Base-by-base conservation (phyloP, 1,140 invertebrate genomes). In the Acromyrmex heyeri region DNA sequence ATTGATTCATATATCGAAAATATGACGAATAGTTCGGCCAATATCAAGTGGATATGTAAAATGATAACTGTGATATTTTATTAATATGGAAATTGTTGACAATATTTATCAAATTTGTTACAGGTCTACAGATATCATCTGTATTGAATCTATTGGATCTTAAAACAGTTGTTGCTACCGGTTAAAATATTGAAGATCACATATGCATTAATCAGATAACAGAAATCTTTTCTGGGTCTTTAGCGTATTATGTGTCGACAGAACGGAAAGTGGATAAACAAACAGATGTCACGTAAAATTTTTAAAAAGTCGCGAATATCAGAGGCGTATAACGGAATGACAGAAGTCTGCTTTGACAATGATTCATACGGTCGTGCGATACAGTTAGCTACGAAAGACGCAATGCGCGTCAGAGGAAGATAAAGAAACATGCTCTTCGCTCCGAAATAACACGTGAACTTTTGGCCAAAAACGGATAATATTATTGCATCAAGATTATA, bases 341-440 rank as follows among this genome's bases (percentile, higher is more conserved):
- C 81, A 75, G 55, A 34, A 85, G 65, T 44, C 62, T 77, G 73
- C 72, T 86, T 87, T 73, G 82, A 85, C 73, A 87, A 87, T 87
- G 86, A 87, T 78, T 87, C 82, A 87, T 87, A 70, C 55, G 79
- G 69, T 81, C 79, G 50, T 62, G 55, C 79, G 16, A 59, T 87
- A 87, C 86, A 87, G 86, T 86, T 86, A 87, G 38, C 64, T n/a
- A 27, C 34, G 38, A 48, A 73, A 61, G 69, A 83, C 38, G 55
- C 21, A 61, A 2, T 38, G 69, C 55, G 8, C 16, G 18, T 18
- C 65, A 34, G 12, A 72, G 55, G 69, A 83, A 18, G 69, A 7
- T 82, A 57, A 81, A 82, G 67, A 82, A 61, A 38, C 10, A 18
- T 21, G 48, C 27, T 44, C 65, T 57, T 16, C 53, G 24, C n/a